Evolutionary conservation across 2,113 vertebrate genomes (phyloP), one percentile per base, ranked within the genome.

Genomic region (Pituophis catenifer): DNA sequence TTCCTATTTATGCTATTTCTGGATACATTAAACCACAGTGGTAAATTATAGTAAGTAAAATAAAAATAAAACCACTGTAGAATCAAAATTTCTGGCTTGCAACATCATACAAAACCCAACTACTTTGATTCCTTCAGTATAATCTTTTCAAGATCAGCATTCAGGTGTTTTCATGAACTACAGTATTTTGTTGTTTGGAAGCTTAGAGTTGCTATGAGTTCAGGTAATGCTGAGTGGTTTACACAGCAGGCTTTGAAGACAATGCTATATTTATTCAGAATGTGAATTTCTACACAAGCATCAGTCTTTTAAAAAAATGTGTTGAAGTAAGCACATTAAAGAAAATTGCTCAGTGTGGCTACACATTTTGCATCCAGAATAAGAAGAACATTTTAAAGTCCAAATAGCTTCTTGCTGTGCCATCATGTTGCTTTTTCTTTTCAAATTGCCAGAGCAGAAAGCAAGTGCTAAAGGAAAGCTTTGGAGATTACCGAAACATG

Each of bases 321-420:
- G 0, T 23, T 89, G 19, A 75, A 93, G 0, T 91, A 52, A 85
- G 1, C 0, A 55, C 33, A 81, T 93, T 93, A 91, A 92, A 21
- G 19, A 75, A 94, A 95, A 91, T 75, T 12, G 5, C 62, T 44
- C 92, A 90, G 55, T 48, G 0, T 89, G 53, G 52, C 54, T 81
- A 75, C 59, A 52, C 21, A 81, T 38, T 54, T 90, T 95, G 50
- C 38, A 52, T 13, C 10, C 29, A 86, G 91, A 89, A 91, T 12
- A 91, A 23, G 86, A 59, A 3, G 75, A 93, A 88, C 1, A 93
- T 90, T 91, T 89, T 57, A 81, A 91, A 91, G 21, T 89, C 38
- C 85, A 87, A 81, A 75, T 52, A 57, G 53, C 33, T 26, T 75
- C 17, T 48, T 57, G 59, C 38, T 21, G n/a, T 91, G 59, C 62